Evolutionary conservation across 2,888 invertebrate genomes (phyloP).

Genomic region (Syritta pipiens): DNA sequence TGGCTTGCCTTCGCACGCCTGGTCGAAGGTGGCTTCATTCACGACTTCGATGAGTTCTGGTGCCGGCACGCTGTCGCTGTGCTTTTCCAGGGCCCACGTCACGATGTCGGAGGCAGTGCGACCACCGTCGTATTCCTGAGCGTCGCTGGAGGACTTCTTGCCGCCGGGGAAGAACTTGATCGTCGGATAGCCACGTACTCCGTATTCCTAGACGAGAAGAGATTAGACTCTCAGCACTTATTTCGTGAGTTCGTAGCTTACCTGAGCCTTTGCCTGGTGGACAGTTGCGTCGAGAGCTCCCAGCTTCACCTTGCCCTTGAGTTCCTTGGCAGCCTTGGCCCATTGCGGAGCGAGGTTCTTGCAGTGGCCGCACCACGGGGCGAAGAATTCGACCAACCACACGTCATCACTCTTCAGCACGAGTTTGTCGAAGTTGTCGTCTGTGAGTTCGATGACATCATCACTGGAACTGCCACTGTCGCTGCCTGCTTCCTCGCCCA

Average conservation of each 20-base stretch:
- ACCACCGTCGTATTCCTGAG: slow-evolving; percentile 94
- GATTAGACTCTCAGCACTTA: background rate
- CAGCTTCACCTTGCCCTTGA: slow-evolving; percentile 97
- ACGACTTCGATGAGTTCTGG: slow-evolving; percentile 91
- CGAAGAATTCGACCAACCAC: slow-evolving; percentile 99
- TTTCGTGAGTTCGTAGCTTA: slow-evolving; percentile 49
- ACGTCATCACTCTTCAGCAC: slow-evolving; percentile 96
- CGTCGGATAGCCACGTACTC: slow-evolving; percentile 96
- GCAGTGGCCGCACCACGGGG: slow-evolving; percentile 98
- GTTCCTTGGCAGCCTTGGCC: slow-evolving; percentile 95
- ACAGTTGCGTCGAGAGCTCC: slow-evolving; percentile 98
- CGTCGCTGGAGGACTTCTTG: slow-evolving; percentile 84
- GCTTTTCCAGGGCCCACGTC: slow-evolving; percentile 91
- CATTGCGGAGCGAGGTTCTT: slow-evolving; percentile 98
- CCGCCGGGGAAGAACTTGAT: slow-evolving; percentile 95
- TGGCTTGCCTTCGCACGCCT: slow-evolving; percentile 91
- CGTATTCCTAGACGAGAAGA: slow-evolving; percentile 83
- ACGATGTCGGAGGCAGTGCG: slow-evolving; percentile 94
- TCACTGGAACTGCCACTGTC: slow-evolving; percentile 63
- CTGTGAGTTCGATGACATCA: slow-evolving; percentile 94
- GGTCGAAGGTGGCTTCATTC: slow-evolving; percentile 83
- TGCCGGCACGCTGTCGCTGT: slow-evolving; percentile 91
- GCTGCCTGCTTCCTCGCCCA: slow-evolving; percentile 34
- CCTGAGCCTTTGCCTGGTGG: slow-evolving; percentile 87
- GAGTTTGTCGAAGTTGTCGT: slow-evolving; percentile 95